phyloP scores from a whole-genome alignment of 1,140 invertebrate genomes.

The Ridgeia piscesae region DNA sequence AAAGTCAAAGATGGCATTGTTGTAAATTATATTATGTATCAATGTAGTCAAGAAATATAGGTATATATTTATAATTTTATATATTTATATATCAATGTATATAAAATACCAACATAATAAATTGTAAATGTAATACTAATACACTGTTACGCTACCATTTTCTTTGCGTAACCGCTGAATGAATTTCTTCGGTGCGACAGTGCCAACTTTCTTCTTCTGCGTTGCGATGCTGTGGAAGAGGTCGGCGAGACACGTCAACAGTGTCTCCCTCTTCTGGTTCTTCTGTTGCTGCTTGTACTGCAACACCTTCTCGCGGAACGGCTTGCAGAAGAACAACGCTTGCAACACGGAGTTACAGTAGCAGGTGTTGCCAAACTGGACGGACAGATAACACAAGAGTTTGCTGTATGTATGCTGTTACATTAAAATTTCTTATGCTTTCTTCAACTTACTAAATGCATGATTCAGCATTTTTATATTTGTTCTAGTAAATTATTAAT shows the following conservation, averaged over 20 bases:
- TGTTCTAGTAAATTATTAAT: no score
- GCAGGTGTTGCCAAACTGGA: slow-evolving; percentile 98
- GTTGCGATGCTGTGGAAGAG: slow-evolving; percentile 98
- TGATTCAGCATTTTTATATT: no score
- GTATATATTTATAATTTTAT: no score
- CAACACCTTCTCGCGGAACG: slow-evolving; percentile 96
- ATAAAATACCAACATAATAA: no score
- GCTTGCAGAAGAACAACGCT: slow-evolving; percentile 98
- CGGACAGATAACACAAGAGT: slow-evolving; percentile 26
- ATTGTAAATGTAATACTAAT: no score
- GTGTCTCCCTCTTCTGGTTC: slow-evolving; percentile 95
- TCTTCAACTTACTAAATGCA: no score
- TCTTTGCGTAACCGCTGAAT: slow-evolving; percentile 97
- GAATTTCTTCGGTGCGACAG: slow-evolving; percentile 99
- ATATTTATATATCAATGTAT: no score
- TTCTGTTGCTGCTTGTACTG: slow-evolving; percentile 95
- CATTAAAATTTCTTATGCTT: neutral
- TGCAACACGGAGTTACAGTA: slow-evolving; percentile 99
- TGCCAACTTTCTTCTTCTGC: slow-evolving; percentile 99
- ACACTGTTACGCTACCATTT: slow-evolving; percentile 72
- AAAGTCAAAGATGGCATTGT: no score
- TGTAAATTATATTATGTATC: no score
- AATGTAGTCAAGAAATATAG: no score
- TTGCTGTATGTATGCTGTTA: neutral
- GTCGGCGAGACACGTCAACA: slow-evolving; percentile 96